A percentile compares a stretch with the other conserved stretches of the same genome.
These are phyloP conservation scores for Brachyptera putata DNA, from an alignment of 2,888 invertebrate genomes.

Conservation along the genomic window DNA sequence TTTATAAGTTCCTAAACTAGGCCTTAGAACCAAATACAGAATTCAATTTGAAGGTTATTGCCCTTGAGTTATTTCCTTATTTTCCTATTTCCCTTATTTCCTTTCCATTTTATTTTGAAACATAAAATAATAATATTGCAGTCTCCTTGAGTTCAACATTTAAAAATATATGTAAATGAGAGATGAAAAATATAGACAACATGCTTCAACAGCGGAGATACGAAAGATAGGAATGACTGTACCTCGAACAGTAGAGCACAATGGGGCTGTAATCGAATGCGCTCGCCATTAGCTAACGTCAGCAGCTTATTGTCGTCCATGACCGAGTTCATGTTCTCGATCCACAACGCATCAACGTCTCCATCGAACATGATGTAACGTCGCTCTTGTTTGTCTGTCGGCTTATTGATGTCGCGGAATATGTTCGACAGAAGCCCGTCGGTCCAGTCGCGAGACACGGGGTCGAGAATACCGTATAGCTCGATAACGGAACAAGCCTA, in stretches of 20 bases:
- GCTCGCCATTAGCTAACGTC: conserved; percentile 86
- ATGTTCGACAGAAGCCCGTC: conserved; percentile 88
- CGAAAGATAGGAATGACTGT: too few species aligned
- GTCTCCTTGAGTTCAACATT: too few species aligned
- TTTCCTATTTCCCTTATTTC: too few species aligned
- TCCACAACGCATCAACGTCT: conserved; percentile 92
- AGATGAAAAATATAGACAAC: too few species aligned
- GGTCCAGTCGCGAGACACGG: conserved; percentile 85
- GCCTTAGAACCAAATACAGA: too few species aligned
- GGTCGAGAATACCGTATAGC: conserved; percentile 83
- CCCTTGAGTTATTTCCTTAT: too few species aligned
- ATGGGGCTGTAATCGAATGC: conserved; percentile 75
- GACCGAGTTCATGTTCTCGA: conserved; percentile 95
- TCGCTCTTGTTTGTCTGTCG: conserved; percentile 64
- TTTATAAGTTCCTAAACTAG: too few species aligned
- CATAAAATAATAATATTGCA: too few species aligned
- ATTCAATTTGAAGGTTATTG: too few species aligned
- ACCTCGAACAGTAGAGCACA: conserved; percentile 84
- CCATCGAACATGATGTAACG: conserved; percentile 89
- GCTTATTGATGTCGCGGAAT: conserved; percentile 86
- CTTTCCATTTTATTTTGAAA: too few species aligned
- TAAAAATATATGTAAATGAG: too few species aligned
- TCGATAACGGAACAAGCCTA: conserved; percentile 84
- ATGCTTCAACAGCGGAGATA: too few species aligned
- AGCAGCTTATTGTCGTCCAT: conserved; percentile 92